Evolutionary conservation across 2,888 invertebrate species (phyloP), one percentile per base, ranked within the genome.

Genomic region (Magallana nippona): DNA sequence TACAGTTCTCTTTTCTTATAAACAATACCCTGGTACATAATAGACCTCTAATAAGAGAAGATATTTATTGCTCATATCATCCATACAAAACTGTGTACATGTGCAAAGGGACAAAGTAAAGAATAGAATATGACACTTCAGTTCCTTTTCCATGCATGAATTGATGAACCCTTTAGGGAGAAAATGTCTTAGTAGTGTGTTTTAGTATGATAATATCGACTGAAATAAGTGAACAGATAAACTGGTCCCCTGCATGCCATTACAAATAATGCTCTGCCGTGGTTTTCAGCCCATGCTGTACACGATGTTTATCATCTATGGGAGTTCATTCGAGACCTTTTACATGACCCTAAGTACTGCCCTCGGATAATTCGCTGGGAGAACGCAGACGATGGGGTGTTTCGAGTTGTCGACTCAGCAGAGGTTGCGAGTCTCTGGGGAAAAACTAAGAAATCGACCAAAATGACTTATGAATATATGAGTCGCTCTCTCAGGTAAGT

Each of bases 391-490:
- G 96, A 96, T 89, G 98, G 97, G 13, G 96, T 97, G 89, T 98
- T 98, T 95, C 96, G 97, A 89, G 97, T 98, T 91, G 97, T 97
- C 15, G 96, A 97, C 91, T 97, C 97, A 79, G 97, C 97, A 91
- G 96, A 96, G 92, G 97, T 98, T 5, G 98, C 98, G 1, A 96
- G 96, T 91, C 95, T 97, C 78, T 98, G 98, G 98, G 98, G 98
- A 2, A 96, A 96, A 87, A 95, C 97, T 93, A 98, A 98, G 93
- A 96, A 97, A 93, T 98, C 98, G 93, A 80, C 90, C 82, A 96
- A 96, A 93, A 98, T 98, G 98, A 98, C 97, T 71, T 98, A 98
- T 93, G 98, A 98, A 94, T 98, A 98, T 94, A 96, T 98, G 92
- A 97, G 97, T 94, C 95, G 98, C 87, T 98, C 98, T n/a, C 97